A percentile compares a stretch with the other conserved stretches of the same genome.
These are phyloP conservation scores for Sesia apiformis DNA, from an alignment of 2,888 invertebrate genomes.

Conservation along the genomic window DNA sequence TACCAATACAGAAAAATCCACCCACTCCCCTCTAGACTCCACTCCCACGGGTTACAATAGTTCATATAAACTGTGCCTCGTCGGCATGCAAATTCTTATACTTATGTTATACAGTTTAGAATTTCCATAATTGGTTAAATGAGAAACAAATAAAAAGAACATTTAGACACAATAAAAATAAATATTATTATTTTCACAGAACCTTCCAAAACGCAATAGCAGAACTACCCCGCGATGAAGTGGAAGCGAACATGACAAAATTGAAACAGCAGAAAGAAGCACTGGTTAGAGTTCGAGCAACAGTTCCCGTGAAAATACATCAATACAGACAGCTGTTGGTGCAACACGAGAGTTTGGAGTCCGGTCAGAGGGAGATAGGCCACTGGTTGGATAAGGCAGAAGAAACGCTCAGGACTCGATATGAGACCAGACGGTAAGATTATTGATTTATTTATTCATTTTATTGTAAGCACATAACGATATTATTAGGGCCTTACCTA, in stretches of 20 bases:
- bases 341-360: constrained; percentile 92
- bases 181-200: constrained; percentile 33
- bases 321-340: constrained; percentile 87
- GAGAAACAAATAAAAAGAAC: too few relatives aligned
- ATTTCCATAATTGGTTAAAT: too few relatives aligned
- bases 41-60: too few relatives aligned
- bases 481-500: too few relatives aligned
- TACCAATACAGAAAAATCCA: too few relatives aligned
- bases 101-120: too few relatives aligned
- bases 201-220: constrained; percentile 93
- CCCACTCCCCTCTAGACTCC: too few relatives aligned
- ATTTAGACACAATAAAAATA: neutral
- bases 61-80: too few relatives aligned
- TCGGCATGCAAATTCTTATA: too few relatives aligned
- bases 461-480: too few relatives aligned
- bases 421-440: constrained; percentile 50
- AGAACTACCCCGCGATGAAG: constrained; percentile 91
- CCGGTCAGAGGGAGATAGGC: constrained; percentile 88
- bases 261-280: constrained; percentile 93
- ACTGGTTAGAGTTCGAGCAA: constrained; percentile 86
- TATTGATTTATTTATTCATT: too few relatives aligned
- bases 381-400: constrained; percentile 92
- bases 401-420: constrained; percentile 71
- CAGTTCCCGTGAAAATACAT: constrained; percentile 87
- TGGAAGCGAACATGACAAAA: constrained; percentile 91